These are phyloP conservation scores for Tenualosa ilisha DNA, from an alignment of 2,797 vertebrate species.

Conservation along the genomic window DNA sequence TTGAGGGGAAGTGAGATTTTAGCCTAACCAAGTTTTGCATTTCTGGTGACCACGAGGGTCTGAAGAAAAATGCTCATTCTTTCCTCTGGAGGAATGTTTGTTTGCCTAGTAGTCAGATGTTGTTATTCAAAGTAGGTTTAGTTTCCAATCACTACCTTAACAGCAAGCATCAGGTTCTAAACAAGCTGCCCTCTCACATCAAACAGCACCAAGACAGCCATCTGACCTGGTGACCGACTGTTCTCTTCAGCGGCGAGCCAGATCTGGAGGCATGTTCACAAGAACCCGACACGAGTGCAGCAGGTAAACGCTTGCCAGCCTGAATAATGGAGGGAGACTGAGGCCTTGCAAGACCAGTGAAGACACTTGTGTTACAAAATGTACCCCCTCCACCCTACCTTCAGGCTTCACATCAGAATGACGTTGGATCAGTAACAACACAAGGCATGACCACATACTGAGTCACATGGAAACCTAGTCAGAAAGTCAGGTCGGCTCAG, in stretches of 20 bases:
- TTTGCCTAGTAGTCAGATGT: background rate
- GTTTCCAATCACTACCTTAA: background rate
- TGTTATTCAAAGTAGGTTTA: slow-evolving; percentile 17
- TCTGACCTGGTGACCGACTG: slow-evolving; percentile 7
- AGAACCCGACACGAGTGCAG: slow-evolving; percentile 17
- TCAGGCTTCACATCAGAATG: background rate
- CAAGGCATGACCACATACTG: background rate
- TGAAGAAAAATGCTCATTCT: background rate
- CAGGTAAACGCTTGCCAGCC: slow-evolving; percentile 47
- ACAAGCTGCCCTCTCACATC: background rate
- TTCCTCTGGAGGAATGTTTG: background rate
- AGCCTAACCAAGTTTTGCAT: background rate
- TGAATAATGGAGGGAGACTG: slow-evolving; percentile 56
- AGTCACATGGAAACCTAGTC: background rate
- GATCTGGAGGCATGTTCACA: background rate
- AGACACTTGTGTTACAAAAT: background rate
- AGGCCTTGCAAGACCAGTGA: slow-evolving; percentile 54
- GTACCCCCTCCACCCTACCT: background rate
- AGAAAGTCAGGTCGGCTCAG: background rate
- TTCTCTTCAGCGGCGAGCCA: background rate
- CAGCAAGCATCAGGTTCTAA: slow-evolving; percentile 21
- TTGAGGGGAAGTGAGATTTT: background rate
- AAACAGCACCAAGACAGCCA: background rate
- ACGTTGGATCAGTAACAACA: background rate
- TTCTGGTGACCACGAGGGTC: background rate